Conservation (phyloP, 2,797 vertebrate genomes). For the Spea hammondii region DNA sequence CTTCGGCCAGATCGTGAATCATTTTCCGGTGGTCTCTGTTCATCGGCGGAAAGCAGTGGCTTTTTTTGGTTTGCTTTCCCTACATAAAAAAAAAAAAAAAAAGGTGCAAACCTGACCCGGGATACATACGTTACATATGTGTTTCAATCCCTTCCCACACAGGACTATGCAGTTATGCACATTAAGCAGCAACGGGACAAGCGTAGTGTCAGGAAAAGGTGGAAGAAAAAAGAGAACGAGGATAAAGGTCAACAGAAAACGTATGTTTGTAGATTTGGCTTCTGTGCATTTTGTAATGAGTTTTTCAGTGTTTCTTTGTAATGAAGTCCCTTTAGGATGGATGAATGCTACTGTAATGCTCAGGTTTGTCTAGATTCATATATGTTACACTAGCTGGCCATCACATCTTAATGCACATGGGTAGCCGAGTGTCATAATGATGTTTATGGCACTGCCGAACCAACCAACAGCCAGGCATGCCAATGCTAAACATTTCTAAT, state of each 20-base stretch:
- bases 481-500: too few relatives aligned
- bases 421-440: too few relatives aligned
- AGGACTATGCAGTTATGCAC: neutral
- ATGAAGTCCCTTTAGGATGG: too few relatives aligned
- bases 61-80: slow-evolving; percentile 89
- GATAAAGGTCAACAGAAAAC: neutral
- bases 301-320: too few relatives aligned
- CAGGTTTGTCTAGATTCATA: too few relatives aligned
- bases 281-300: too few relatives aligned
- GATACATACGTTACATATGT: neutral
- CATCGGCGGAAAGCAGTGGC: slow-evolving; percentile 93
- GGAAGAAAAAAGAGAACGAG: too few relatives aligned
- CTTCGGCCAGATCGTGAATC: slow-evolving; percentile 92
- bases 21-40: slow-evolving; percentile 91
- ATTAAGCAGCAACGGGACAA: neutral
- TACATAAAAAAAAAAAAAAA: slow-evolving; percentile 59
- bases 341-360: too few relatives aligned
- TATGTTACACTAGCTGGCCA: too few relatives aligned
- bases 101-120: neutral
- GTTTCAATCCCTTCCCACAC: neutral
- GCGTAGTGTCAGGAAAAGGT: neutral
- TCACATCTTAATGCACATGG: too few relatives aligned
- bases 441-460: too few relatives aligned
- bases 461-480: too few relatives aligned
- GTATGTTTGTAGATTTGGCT: neutral